Evolutionary conservation across 2,113 vertebrate genomes (phyloP).

Genomic region (Diadophis punctatus): DNA sequence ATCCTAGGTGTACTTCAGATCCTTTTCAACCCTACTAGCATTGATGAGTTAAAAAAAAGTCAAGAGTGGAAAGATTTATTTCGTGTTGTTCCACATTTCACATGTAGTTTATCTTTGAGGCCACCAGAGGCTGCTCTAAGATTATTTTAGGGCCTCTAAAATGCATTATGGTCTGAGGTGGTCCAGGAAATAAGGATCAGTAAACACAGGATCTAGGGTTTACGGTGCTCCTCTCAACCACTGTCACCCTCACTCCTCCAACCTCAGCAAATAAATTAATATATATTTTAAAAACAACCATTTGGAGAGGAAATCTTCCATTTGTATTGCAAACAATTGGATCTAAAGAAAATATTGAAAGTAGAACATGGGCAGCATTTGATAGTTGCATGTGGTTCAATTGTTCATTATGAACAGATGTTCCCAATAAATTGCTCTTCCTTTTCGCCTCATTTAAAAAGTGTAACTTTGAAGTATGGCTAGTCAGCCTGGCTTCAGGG

Average conservation of each 20-base stretch:
- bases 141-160: not conserved
- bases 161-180: not conserved
- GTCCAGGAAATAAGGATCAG: not conserved
- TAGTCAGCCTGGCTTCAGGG: not conserved
- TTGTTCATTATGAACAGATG: not conserved
- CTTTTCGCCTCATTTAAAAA: not conserved
- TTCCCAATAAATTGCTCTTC: not conserved
- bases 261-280: not conserved
- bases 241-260: not conserved
- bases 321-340: not conserved
- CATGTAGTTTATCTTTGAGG: not conserved
- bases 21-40: not conserved
- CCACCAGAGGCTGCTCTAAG: not conserved
- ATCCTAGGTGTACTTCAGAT: too few relatives aligned
- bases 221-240: not conserved
- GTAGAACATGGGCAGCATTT: not conserved
- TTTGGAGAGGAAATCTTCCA: not conserved
- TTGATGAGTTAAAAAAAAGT: not conserved
- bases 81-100: not conserved
- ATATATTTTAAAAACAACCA: not conserved
- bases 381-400: not conserved
- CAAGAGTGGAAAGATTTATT: not conserved
- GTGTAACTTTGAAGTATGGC: not conserved
- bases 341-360: not conserved
- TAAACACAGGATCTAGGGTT: not conserved